Evolutionary conservation across 2,888 invertebrate genomes (phyloP).

Genomic region (Melinaea marsaeus): DNA sequence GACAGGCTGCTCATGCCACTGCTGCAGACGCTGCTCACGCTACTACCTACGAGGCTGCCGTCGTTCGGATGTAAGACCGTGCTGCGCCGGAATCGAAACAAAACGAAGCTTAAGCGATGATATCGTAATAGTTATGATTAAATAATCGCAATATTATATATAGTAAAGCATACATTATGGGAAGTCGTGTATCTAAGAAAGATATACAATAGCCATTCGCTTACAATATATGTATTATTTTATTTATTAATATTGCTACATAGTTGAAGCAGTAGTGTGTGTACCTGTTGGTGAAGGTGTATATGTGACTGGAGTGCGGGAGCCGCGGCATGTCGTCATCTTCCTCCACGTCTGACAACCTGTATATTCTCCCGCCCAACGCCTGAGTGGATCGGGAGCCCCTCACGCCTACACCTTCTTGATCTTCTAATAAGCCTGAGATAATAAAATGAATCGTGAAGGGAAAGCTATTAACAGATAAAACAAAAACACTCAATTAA

Average conservation of each 20-base stretch:
- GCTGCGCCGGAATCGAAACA: slow-evolving; percentile 62
- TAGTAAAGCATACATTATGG: slow-evolving; percentile 14
- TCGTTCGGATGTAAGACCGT: slow-evolving; percentile 94
- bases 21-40: slow-evolving; percentile 79
- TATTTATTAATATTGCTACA: slow-evolving; percentile 9
- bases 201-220: slow-evolving; percentile 2
- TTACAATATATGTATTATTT: not conserved
- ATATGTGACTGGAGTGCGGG: slow-evolving; percentile 87
- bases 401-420: slow-evolving; percentile 92
- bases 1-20: slow-evolving; percentile 78
- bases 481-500: not conserved
- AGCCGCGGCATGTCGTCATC: slow-evolving; percentile 87
- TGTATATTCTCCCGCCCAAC: slow-evolving; percentile 82
- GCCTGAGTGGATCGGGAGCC: slow-evolving; percentile 87
- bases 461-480: not conserved
- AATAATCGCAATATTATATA: slow-evolving; percentile 6
- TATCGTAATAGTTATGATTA: slow-evolving; percentile 15
- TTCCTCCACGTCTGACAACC: slow-evolving; percentile 85
- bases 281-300: slow-evolving; percentile 88
- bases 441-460: slow-evolving; percentile 6
- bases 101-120: slow-evolving; percentile 28
- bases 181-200: slow-evolving; percentile 16
- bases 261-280: not conserved
- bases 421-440: slow-evolving; percentile 86
- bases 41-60: slow-evolving; percentile 83